These are phyloP conservation scores for Myiotriccus ornatus DNA, from an alignment of 2,797 vertebrate genomes.

Conservation along the genomic window DNA sequence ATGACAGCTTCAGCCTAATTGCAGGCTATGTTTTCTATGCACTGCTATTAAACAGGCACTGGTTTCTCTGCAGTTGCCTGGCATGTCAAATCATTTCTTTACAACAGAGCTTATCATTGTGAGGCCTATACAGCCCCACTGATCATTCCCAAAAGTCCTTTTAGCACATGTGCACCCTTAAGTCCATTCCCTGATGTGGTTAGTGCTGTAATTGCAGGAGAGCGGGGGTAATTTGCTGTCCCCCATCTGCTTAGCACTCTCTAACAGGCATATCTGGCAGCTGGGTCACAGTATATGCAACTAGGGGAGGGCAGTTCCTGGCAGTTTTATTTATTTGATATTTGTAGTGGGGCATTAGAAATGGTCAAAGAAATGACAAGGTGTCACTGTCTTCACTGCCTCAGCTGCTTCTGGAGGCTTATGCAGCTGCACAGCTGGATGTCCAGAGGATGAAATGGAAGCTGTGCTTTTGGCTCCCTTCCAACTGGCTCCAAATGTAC, in stretches of 20 bases:
- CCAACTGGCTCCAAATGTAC: constrained; percentile 68
- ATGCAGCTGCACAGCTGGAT: constrained; percentile 77
- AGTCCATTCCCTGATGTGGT: constrained; percentile 41
- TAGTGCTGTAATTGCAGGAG: constrained; percentile 34
- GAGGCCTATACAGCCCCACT: background rate
- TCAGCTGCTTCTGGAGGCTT: constrained; percentile 75
- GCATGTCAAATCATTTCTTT: constrained; percentile 65
- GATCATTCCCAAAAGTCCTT: constrained; percentile 66
- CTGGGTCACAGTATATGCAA: background rate
- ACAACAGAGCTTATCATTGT: constrained; percentile 71
- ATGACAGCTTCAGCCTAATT: constrained; percentile 64
- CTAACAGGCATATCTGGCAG: constrained; percentile 58
- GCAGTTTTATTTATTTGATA: constrained; percentile 26
- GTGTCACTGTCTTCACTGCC: constrained; percentile 68
- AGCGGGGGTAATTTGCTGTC: constrained; percentile 27
- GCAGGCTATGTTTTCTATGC: constrained; percentile 23
- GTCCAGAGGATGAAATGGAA: constrained; percentile 63
- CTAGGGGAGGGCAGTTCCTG: background rate
- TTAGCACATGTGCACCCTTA: constrained; percentile 59
- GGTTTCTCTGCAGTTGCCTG: constrained; percentile 64
- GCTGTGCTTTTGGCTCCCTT: constrained; percentile 60
- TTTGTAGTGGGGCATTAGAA: constrained; percentile 8
- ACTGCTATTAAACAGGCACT: constrained; percentile 43
- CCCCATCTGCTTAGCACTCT: background rate
- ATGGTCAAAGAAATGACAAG: constrained; percentile 69